Percentiles rank a stretch among this genome's conserved stretches.
Evolutionary conservation across 2,113 vertebrate genomes (phyloP).

Genomic region (Misgurnus mizolepis): DNA sequence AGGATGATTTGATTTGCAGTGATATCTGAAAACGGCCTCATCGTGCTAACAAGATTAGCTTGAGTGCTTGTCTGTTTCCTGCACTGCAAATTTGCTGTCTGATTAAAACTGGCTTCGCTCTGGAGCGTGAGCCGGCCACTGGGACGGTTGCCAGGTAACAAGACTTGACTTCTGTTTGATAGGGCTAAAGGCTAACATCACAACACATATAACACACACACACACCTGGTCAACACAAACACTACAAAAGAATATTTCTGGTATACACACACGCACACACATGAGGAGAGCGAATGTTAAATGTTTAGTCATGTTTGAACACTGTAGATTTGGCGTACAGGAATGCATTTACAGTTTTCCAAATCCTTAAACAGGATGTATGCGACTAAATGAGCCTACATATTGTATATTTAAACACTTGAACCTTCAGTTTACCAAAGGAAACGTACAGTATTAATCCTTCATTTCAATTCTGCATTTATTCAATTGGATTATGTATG

Average conservation of each 20-base stretch:
- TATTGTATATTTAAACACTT: background rate
- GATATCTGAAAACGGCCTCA: conserved; percentile 87
- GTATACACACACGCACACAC: background rate
- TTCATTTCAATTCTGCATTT: conserved; percentile 74
- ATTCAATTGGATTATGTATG: conserved; percentile 83
- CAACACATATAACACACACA: conserved; percentile 51
- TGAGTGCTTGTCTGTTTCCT: conserved; percentile 82
- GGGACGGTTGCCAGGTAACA: conserved; percentile 85
- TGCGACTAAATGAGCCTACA: background rate
- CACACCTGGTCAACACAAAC: conserved; percentile 41
- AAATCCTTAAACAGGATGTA: conserved; percentile 27
- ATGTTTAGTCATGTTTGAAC: background rate
- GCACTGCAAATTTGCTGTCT: conserved; percentile 79
- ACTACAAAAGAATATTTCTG: background rate
- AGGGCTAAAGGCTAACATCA: conserved; percentile 64
- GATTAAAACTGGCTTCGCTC: conserved; percentile 79
- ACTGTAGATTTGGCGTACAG: background rate
- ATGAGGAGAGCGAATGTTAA: background rate
- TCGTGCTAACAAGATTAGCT: conserved; percentile 87
- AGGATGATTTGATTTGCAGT: conserved; percentile 86
- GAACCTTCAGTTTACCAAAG: conserved; percentile 69
- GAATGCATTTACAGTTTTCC: background rate
- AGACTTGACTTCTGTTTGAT: conserved; percentile 70
- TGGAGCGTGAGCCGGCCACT: conserved; percentile 72
- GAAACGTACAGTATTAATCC: conserved; percentile 71